Percentiles rank a stretch among this genome's conserved stretches.
These are phyloP conservation scores for Halcyon malimbica DNA, from an alignment of 2,113 vertebrate genomes.

Conservation along the genomic window DNA sequence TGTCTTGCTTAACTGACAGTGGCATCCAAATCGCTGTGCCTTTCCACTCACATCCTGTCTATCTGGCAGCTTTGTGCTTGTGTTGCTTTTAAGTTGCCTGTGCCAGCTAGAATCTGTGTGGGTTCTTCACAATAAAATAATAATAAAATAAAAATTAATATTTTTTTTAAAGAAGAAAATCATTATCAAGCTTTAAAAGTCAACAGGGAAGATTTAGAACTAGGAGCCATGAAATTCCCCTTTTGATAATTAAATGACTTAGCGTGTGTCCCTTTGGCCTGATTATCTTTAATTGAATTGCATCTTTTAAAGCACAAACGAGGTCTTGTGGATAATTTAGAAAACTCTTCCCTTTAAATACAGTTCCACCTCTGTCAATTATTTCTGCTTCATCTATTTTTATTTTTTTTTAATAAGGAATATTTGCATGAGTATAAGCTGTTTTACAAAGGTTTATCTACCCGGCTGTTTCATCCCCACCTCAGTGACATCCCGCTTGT, in stretches of 20 bases:
- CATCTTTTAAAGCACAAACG: not conserved
- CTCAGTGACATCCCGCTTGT: not conserved
- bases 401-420: not conserved
- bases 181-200: not conserved
- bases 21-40: accelerated
- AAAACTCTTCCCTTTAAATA: not conserved
- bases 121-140: not conserved
- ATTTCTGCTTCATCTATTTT: not conserved
- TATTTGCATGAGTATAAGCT: not conserved
- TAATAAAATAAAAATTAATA: not conserved
- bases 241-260: not conserved
- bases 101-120: not conserved
- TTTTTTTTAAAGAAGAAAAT: not conserved
- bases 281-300: not conserved
- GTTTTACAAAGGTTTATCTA: not conserved
- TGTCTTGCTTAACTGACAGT: not conserved
- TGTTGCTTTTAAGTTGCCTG: not conserved
- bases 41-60: not conserved
- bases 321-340: not conserved
- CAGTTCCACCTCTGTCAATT: not conserved
- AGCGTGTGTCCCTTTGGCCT: not conserved
- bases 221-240: not conserved
- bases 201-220: not conserved
- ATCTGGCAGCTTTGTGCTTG: not conserved
- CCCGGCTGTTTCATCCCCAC: not conserved